These are phyloP conservation scores for Scaptomyza montana DNA, from an alignment of 1,140 invertebrate species.

Conservation along the genomic window DNA sequence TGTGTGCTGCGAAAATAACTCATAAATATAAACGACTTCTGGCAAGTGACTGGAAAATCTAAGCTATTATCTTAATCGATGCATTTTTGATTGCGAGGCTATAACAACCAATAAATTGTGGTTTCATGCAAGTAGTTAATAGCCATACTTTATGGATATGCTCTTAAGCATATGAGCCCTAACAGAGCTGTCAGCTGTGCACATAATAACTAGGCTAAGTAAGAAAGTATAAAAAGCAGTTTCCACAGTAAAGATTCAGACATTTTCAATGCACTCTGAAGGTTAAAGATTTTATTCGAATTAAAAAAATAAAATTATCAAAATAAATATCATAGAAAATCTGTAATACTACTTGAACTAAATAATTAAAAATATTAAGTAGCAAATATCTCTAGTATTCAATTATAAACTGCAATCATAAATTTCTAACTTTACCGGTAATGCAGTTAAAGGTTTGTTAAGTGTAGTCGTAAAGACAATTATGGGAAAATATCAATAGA, in stretches of 20 bases:
- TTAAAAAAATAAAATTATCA: too few species aligned
- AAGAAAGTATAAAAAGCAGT: background rate
- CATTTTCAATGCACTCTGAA: too few species aligned
- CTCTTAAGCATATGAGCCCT: too few species aligned
- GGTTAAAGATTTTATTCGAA: too few species aligned
- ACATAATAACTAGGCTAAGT: background rate
- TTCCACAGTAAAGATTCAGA: background rate
- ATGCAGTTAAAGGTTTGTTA: background rate
- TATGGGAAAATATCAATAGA: background rate
- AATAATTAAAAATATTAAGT: too few species aligned
- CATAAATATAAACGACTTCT: slow-evolving; percentile 29
- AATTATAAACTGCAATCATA: too few species aligned
- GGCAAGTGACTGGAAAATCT: slow-evolving; percentile 19
- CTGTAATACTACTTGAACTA: too few species aligned
- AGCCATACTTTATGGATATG: background rate
- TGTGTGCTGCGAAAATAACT: slow-evolving; percentile 4
- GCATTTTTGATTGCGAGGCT: background rate
- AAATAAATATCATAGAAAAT: too few species aligned
- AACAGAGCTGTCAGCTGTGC: background rate
- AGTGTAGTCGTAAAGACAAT: background rate
- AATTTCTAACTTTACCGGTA: too few species aligned
- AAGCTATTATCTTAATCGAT: slow-evolving; percentile 11
- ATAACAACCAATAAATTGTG: background rate
- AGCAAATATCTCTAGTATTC: too few species aligned
- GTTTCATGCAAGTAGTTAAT: background rate